A percentile compares a stretch with the other conserved stretches of the same genome.
These are phyloP conservation scores for Mesoligia furuncula DNA, from an alignment of 2,888 invertebrate genomes.

Conservation along the genomic window DNA sequence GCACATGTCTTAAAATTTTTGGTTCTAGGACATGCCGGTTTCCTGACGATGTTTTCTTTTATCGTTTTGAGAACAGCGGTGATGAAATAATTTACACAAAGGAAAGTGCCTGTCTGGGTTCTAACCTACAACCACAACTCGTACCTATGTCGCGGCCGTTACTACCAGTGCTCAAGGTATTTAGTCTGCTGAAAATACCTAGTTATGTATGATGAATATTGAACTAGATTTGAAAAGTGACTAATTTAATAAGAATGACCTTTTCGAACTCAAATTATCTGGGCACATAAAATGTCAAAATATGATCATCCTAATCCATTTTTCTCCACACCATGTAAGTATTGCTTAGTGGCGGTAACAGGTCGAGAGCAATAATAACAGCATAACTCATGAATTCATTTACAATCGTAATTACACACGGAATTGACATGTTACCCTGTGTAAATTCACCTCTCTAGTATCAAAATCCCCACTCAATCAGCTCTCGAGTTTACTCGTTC, in stretches of 20 bases:
- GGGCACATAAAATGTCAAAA: neutral
- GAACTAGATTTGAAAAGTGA: neutral
- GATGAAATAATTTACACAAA: too few species aligned
- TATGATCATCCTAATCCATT: neutral
- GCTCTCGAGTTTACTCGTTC: slow-evolving; percentile 39
- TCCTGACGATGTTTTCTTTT: too few species aligned
- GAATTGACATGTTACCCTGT: slow-evolving; percentile 1
- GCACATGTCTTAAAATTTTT: too few species aligned
- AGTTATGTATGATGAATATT: neutral
- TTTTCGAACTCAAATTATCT: neutral
- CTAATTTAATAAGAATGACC: neutral
- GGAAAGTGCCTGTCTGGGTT: too few species aligned
- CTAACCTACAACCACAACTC: too few species aligned
- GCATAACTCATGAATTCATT: neutral
- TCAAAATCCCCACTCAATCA: slow-evolving; percentile 41
- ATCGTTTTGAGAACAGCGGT: too few species aligned
- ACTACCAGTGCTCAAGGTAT: too few species aligned
- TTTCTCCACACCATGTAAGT: too few species aligned
- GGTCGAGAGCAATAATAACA: neutral
- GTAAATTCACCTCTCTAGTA: slow-evolving; percentile 24
- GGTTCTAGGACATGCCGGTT: too few species aligned
- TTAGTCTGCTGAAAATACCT: too few species aligned
- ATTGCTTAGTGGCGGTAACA: too few species aligned
- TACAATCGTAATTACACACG: neutral
- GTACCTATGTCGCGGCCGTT: too few species aligned